These are phyloP conservation scores for Pachypanchax playfairii DNA, from an alignment of 2,113 vertebrate species.

Conservation along the genomic window DNA sequence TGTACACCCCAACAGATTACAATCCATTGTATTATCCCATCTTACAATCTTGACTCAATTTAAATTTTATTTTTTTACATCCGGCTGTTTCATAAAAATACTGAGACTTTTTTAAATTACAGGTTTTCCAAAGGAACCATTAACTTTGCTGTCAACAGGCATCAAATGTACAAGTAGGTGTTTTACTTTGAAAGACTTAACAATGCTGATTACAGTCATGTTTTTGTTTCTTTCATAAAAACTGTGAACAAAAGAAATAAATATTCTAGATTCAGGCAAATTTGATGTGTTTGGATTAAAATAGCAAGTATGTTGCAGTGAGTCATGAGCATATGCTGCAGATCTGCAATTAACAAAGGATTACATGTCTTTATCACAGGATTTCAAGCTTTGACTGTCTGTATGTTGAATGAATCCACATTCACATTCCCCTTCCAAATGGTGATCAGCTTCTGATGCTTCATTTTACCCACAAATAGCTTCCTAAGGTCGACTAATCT, in stretches of 20 bases:
- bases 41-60: too few species aligned
- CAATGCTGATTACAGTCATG: conserved; percentile 1
- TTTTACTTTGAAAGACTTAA: not conserved
- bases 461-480: conserved; percentile 54
- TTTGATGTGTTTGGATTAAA: conserved; percentile 20
- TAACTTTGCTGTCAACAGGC: not conserved
- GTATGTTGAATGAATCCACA: conserved; percentile 32
- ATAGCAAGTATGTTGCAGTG: conserved; percentile 22
- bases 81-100: too few species aligned
- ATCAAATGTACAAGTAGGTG: too few species aligned
- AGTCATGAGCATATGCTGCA: conserved; percentile 30
- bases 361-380: conserved; percentile 54
- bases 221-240: conserved; percentile 7
- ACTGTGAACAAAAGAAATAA: not conserved
- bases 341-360: conserved; percentile 59
- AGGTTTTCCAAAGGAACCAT: not conserved
- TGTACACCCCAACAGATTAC: too few species aligned
- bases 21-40: too few species aligned
- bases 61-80: too few species aligned
- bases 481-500: conserved; percentile 61
- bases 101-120: not conserved
- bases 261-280: conserved; percentile 16
- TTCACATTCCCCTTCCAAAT: conserved; percentile 44
- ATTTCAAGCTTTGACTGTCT: conserved; percentile 50
- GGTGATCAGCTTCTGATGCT: conserved; percentile 49